phyloP scores from a whole-genome alignment of 64 coral and sea anemone genomes.

The Montipora sp. region DNA sequence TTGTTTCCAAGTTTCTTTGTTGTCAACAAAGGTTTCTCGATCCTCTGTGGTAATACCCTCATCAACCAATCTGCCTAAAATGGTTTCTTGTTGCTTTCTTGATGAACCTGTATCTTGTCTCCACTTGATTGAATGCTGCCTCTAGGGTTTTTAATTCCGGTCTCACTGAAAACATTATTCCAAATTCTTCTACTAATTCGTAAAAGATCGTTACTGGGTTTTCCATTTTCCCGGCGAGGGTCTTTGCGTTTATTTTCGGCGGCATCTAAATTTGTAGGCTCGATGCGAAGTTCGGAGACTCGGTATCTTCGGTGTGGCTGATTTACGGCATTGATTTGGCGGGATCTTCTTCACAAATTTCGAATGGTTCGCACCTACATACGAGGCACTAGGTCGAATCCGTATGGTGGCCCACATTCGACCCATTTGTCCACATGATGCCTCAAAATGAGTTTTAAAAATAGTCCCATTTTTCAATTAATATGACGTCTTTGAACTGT shows the following conservation, averaged over 20 bases:
- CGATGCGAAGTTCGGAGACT: too few species aligned
- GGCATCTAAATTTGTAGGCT: neutral
- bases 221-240: conserved; percentile 17
- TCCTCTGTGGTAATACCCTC: conserved; percentile 63
- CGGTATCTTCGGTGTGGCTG: too few species aligned
- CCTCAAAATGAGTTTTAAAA: too few species aligned
- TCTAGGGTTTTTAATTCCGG: conserved; percentile 52
- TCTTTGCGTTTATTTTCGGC: conserved; percentile 16
- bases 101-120: conserved; percentile 52
- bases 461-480: too few species aligned
- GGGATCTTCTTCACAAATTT: too few species aligned
- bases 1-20: conserved; percentile 60
- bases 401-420: too few species aligned
- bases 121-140: conserved; percentile 62
- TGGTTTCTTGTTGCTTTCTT: conserved; percentile 69
- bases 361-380: too few species aligned
- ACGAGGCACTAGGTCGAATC: too few species aligned
- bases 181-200: conserved; percentile 78
- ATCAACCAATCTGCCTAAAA: conserved; percentile 59
- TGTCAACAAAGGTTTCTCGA: conserved; percentile 20
- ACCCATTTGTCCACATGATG: fast-evolving
- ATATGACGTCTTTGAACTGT: too few species aligned
- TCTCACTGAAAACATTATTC: conserved; percentile 59
- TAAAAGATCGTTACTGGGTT: conserved; percentile 52
- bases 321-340: too few species aligned